Evolutionary conservation across 1,140 invertebrate species (phyloP).

Genomic region (Ephestia elutella): DNA sequence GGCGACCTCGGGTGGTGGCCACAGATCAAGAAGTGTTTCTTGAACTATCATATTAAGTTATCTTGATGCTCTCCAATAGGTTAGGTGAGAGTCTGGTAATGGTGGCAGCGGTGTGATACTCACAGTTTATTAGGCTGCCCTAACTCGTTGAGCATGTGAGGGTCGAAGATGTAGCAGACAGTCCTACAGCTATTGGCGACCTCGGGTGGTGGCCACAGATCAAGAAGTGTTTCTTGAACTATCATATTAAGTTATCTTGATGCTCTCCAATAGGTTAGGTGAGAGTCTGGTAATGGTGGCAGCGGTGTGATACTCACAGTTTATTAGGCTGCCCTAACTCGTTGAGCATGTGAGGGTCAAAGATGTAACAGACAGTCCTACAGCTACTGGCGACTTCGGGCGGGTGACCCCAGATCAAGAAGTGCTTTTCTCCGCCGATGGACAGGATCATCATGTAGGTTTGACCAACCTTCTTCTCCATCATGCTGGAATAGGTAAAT

Average conservation of each 20-base stretch:
- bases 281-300: too few species aligned
- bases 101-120: too few species aligned
- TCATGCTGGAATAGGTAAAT: slow-evolving; percentile 33
- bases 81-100: too few species aligned
- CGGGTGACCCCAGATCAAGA: slow-evolving; percentile 54
- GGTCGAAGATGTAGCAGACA: slow-evolving; percentile 58
- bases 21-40: too few species aligned
- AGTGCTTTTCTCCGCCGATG: slow-evolving; percentile 41
- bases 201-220: slow-evolving; percentile 51
- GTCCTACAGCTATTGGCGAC: slow-evolving; percentile 37
- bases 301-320: too few species aligned
- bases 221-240: slow-evolving; percentile 52
- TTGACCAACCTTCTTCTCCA: slow-evolving; percentile 50
- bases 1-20: too few species aligned
- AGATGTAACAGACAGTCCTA: slow-evolving; percentile 53
- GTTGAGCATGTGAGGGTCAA: slow-evolving; percentile 58
- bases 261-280: too few species aligned
- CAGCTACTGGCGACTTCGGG: slow-evolving; percentile 34
- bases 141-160: slow-evolving; percentile 46
- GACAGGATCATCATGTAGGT: slow-evolving; percentile 51
- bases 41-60: too few species aligned
- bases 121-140: slow-evolving; percentile 49
- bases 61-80: too few species aligned
- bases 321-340: slow-evolving; percentile 41
- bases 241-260: too few species aligned